Evolutionary conservation across 2,888 invertebrate species (phyloP).

Genomic region (Onthophagus sagittarius): DNA sequence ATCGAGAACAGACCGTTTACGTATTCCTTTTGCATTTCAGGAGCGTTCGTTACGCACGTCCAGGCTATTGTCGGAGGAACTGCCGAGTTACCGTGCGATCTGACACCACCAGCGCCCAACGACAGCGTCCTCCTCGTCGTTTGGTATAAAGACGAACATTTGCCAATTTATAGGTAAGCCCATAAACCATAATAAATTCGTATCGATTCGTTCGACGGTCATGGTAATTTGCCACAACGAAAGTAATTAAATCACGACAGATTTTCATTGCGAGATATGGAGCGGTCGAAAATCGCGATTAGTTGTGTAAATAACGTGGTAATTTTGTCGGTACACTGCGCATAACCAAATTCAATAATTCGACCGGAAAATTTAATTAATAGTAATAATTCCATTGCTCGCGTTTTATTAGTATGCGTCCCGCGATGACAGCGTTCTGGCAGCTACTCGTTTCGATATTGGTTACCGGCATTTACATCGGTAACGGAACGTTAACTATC

Average conservation of each 20-base stretch:
- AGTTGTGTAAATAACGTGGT: not conserved
- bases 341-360: not conserved
- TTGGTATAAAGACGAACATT: constrained; percentile 85
- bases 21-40: constrained; percentile 37
- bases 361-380: not conserved
- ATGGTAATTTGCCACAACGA: not conserved
- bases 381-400: not conserved
- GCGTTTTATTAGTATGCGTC: not conserved
- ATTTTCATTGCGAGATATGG: not conserved
- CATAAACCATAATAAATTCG: not conserved
- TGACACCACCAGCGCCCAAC: constrained; percentile 69
- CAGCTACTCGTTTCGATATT: not conserved
- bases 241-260: not conserved
- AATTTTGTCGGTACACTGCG: not conserved
- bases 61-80: constrained; percentile 73
- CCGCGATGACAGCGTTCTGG: not conserved
- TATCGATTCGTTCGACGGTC: not conserved
- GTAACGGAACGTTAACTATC: not conserved
- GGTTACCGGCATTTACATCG: not conserved
- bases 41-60: constrained; percentile 50
- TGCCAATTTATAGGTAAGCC: constrained; percentile 82
- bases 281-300: not conserved
- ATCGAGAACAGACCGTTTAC: constrained; percentile 5
- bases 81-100: constrained; percentile 82
- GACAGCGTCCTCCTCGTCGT: constrained; percentile 82